Base-by-base conservation (phyloP, 2,888 invertebrate genomes). In the Syritta pipiens region DNA sequence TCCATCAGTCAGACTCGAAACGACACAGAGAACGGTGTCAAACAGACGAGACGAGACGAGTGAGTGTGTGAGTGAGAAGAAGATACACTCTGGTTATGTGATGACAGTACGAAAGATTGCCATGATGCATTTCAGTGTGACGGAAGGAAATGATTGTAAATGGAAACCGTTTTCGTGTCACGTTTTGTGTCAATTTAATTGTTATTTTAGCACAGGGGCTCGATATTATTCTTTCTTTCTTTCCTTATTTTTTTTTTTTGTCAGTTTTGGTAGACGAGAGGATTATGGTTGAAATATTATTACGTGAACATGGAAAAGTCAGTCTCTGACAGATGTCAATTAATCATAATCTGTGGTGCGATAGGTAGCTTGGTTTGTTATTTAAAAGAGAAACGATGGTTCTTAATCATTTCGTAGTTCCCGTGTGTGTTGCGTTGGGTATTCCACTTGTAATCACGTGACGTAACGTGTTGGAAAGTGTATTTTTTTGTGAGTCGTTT, bases 111-210 rank as follows among this genome's bases (percentile, higher is more conserved):
- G 44, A 55, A 48, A 57, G 62, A 46, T 74, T 57, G 57, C 49
- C 57, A 57, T 77, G 71, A 74, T 79, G 79, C 71, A 72, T 71
- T 71, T 72, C 53, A 60, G 48, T 62, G 67, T 79, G 79, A 79
- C 68, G 67, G 72, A 74, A 68, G 68, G 74, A 74, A 79, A 62
- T 28, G 12, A 44, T 57, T 79, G 67, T 62, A 67, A 74, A 62
- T 62, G 30, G 68, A 77, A 69, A 77, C 57, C 44, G 44, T 46
- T 71, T 53, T 59, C 35, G 37, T 57, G 57, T 69, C 57, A 69
- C 44, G 71, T 65, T 59, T 65, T 63, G 51, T 63, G 51, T 63
- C 51, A 63, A 40, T 59, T 69, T 63, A 69, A 69, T 74, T 67
- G 44, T 67, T 53, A 26, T 48, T 24, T 42, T 35, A 17, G 22